phyloP scores from a whole-genome alignment of 2,797 vertebrate genomes.

The Lacerta agilis region DNA sequence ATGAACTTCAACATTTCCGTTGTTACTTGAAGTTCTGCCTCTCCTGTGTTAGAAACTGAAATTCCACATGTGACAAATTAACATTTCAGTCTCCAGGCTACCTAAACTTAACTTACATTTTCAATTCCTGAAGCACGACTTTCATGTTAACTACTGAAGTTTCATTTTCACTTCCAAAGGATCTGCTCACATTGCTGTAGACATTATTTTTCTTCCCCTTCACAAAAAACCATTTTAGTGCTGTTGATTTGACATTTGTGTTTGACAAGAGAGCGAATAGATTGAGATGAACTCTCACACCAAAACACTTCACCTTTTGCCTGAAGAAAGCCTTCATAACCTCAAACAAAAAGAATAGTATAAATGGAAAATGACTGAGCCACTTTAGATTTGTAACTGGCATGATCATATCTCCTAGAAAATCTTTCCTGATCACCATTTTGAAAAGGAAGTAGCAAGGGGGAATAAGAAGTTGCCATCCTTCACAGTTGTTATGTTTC shows the following conservation, averaged over 20 bases:
- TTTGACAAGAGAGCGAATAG: constrained; percentile 49
- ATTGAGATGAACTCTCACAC: constrained; percentile 41
- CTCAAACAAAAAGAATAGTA: constrained; percentile 30
- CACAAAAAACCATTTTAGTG: constrained; percentile 37
- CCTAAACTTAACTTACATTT: constrained; percentile 53
- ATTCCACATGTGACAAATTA: constrained; percentile 32
- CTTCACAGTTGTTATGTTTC: not conserved
- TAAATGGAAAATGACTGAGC: constrained; percentile 2
- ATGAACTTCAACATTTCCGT: constrained; percentile 37
- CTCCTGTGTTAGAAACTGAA: constrained; percentile 36
- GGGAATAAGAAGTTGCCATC: not conserved
- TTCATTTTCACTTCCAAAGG: constrained; percentile 56
- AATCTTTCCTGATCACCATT: constrained; percentile 27
- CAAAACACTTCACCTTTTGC: constrained; percentile 10
- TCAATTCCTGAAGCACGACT: constrained; percentile 37
- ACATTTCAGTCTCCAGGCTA: constrained; percentile 28
- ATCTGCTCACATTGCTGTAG: constrained; percentile 29
- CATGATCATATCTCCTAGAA: constrained; percentile 31
- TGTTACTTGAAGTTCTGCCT: not conserved
- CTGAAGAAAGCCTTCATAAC: constrained; percentile 15
- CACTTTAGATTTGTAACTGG: constrained; percentile 34
- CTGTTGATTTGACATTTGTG: constrained; percentile 48
- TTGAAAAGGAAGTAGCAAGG: constrained; percentile 35
- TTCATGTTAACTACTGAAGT: constrained; percentile 42
- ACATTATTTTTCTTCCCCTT: constrained; percentile 7